phyloP scores from a whole-genome alignment of 1,140 invertebrate species.

The Brachionus rotundiformis region DNA sequence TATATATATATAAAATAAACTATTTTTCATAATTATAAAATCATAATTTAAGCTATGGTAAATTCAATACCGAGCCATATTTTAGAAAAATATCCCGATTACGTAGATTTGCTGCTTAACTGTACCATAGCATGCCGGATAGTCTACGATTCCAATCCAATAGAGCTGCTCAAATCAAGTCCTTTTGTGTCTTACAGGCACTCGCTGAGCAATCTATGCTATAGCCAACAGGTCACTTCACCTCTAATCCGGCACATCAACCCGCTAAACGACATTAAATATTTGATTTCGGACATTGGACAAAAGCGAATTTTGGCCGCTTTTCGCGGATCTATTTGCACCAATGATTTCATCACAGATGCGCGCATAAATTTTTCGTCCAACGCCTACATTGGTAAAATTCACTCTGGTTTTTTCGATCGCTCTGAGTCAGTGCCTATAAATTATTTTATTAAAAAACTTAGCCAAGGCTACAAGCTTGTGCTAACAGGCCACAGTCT shows the following conservation, averaged over 20 bases:
- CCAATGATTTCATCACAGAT: neutral
- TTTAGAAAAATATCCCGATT: neutral
- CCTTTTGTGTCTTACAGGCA: neutral
- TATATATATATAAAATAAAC: too few relatives aligned
- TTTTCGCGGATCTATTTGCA: neutral
- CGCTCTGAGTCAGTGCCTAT: neutral
- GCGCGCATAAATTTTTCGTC: neutral
- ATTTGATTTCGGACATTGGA: neutral
- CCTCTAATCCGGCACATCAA: neutral
- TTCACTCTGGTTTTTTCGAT: constrained; percentile 14
- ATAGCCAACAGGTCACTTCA: neutral
- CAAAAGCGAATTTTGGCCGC: neutral
- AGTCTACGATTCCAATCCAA: neutral
- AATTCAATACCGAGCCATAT: neutral
- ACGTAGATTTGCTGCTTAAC: neutral
- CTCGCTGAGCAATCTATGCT: neutral
- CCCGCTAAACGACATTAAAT: neutral
- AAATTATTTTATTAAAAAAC: neutral
- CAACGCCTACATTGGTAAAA: neutral
- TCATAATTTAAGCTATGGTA: neutral
- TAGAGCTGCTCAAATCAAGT: neutral
- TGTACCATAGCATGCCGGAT: neutral
- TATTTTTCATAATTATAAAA: constrained; percentile 8
- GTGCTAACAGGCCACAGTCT: constrained; percentile 3
- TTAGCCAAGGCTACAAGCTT: neutral